These are phyloP conservation scores for Phania funesta DNA, from an alignment of 2,888 invertebrate species.

Conservation along the genomic window DNA sequence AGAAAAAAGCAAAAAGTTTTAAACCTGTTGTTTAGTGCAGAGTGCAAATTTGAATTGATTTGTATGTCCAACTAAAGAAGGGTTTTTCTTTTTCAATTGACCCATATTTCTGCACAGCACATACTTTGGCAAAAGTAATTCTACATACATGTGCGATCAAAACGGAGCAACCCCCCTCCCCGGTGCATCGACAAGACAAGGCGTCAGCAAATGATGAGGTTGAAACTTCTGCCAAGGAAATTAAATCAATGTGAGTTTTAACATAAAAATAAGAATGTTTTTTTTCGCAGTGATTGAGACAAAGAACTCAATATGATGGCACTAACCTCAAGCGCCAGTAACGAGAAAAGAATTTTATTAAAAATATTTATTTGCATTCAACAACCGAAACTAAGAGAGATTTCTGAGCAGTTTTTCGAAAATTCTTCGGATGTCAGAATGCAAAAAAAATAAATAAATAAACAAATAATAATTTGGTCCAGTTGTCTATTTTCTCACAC, in stretches of 20 bases:
- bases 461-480: too few relatives aligned
- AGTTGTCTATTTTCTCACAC: too few relatives aligned
- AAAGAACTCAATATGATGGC: not conserved
- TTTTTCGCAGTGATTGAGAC: not conserved
- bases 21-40: constrained; percentile 57
- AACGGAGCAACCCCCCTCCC: not conserved
- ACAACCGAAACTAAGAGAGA: too few relatives aligned
- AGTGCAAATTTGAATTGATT: constrained; percentile 51
- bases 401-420: too few relatives aligned
- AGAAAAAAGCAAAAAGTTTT: constrained; percentile 2
- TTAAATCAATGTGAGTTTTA: constrained; percentile 76
- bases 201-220: constrained; percentile 79
- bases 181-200: constrained; percentile 51
- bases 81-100: constrained; percentile 48
- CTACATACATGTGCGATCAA: not conserved
- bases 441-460: too few relatives aligned
- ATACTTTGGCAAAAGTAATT: not conserved
- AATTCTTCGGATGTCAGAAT: too few relatives aligned
- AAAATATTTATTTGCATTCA: too few relatives aligned
- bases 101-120: constrained; percentile 36
- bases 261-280: not conserved
- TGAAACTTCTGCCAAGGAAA: constrained; percentile 80
- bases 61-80: constrained; percentile 21
- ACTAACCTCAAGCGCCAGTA: too few relatives aligned
- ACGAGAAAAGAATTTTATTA: not conserved